Evolutionary conservation across 2,797 vertebrate genomes (phyloP).

Genomic region (Melopsittacus undulatus): DNA sequence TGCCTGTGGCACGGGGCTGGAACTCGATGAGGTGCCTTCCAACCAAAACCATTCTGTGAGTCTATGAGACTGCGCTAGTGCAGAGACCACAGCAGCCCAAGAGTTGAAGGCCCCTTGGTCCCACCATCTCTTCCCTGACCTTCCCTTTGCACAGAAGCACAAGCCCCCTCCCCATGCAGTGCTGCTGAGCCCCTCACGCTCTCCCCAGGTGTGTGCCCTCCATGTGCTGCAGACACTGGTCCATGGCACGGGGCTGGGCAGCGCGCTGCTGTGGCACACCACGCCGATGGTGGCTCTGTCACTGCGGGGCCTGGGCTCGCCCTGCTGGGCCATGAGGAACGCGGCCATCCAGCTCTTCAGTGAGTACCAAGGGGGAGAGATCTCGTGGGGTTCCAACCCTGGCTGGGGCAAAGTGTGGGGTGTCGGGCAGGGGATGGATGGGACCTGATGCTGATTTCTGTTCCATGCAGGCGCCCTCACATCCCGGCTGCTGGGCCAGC

Average conservation of each 20-base stretch:
- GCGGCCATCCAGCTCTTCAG: conserved; percentile 92
- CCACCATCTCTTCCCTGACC: accelerated
- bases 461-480: conserved; percentile 82
- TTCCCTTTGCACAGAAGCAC: accelerated
- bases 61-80: background rate
- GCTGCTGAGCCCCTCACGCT: accelerated
- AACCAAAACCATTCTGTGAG: background rate
- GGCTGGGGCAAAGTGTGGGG: accelerated
- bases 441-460: background rate
- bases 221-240: conserved; percentile 89
- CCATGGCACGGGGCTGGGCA: conserved; percentile 79
- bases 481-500: conserved; percentile 85
- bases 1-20: background rate
- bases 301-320: conserved; percentile 81
- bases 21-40: background rate
- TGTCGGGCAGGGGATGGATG: accelerated
- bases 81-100: background rate
- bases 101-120: background rate
- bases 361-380: conserved; percentile 55
- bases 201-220: conserved; percentile 85
- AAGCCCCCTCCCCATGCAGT: background rate
- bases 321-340: conserved; percentile 93
- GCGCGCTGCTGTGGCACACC: conserved; percentile 78
- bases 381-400: accelerated
- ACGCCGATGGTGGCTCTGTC: conserved; percentile 80